Conservation (phyloP, 2,888 invertebrate species). For the Smittia sp. region DNA sequence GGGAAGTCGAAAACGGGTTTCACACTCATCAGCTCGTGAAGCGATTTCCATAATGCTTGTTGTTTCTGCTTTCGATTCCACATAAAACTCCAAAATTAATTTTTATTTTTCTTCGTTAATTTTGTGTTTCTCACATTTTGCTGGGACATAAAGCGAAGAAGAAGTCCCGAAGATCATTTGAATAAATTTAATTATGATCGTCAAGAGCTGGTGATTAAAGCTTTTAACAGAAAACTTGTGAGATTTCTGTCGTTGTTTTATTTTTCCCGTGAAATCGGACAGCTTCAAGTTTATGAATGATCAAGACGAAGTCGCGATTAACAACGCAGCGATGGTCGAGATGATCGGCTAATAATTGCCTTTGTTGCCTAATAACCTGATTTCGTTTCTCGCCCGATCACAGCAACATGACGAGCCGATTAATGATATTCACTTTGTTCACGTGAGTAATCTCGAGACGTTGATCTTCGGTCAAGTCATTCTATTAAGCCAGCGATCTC, state of each 20-base stretch:
- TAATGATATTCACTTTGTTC: conserved; percentile 20
- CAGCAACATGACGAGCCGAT: background rate
- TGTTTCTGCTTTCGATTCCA: conserved; percentile 10
- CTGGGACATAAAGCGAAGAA: conserved; percentile 28
- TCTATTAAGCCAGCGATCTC: background rate
- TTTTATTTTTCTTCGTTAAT: conserved; percentile 39
- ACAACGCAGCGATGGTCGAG: conserved; percentile 16
- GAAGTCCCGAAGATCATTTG: conserved; percentile 26
- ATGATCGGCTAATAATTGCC: conserved; percentile 38
- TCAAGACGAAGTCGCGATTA: conserved; percentile 9
- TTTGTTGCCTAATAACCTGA: conserved; percentile 41
- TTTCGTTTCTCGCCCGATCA: background rate
- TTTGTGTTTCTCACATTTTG: conserved; percentile 41
- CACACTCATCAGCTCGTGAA: conserved; percentile 29
- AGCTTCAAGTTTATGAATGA: conserved; percentile 37
- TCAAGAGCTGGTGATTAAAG: conserved; percentile 23
- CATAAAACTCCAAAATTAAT: conserved; percentile 39
- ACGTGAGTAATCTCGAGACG: background rate
- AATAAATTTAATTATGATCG: conserved; percentile 41
- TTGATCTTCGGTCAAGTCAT: background rate
- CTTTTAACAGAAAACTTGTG: conserved; percentile 13
- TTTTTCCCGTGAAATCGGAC: conserved; percentile 31
- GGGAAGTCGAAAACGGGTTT: conserved; percentile 1
- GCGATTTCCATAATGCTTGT: conserved; percentile 34
- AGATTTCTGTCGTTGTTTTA: background rate